Conservation (phyloP, 2,113 vertebrate species). For the Malurus cyaneus region DNA sequence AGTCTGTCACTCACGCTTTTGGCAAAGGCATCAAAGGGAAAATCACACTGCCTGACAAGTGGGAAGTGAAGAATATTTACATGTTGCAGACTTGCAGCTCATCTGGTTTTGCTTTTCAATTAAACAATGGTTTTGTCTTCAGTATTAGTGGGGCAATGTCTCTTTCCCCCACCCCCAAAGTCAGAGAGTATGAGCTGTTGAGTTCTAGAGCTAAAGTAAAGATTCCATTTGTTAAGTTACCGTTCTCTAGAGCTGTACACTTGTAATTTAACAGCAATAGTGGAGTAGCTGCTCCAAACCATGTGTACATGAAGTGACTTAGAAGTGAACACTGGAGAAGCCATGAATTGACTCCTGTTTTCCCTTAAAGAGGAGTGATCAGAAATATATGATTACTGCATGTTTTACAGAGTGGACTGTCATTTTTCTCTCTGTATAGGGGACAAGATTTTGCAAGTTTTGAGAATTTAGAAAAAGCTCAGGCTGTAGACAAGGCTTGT, state of each 20-base stretch:
- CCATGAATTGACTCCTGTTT: background rate
- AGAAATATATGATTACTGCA: background rate
- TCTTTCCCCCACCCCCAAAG: background rate
- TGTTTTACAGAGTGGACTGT: background rate
- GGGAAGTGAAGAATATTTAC: slow-evolving; percentile 21
- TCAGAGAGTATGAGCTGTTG: background rate
- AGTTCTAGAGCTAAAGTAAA: background rate
- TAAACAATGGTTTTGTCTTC: background rate
- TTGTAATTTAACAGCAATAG: background rate
- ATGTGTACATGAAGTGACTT: background rate
- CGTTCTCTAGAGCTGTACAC: background rate
- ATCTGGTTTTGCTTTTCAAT: background rate
- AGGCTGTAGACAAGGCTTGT: background rate
- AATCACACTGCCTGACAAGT: background rate
- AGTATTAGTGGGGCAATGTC: background rate
- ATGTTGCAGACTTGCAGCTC: background rate
- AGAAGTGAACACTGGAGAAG: background rate
- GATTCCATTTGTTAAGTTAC: background rate
- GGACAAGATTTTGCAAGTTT: background rate
- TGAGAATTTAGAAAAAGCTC: background rate
- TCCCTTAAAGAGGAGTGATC: background rate
- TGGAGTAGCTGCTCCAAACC: background rate
- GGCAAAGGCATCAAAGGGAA: slow-evolving; percentile 8
- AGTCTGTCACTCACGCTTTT: slow-evolving; percentile 44
- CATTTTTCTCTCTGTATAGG: background rate